Evolutionary conservation across 2,888 invertebrate species (phyloP).

Genomic region (Cataglyphis cursor): DNA sequence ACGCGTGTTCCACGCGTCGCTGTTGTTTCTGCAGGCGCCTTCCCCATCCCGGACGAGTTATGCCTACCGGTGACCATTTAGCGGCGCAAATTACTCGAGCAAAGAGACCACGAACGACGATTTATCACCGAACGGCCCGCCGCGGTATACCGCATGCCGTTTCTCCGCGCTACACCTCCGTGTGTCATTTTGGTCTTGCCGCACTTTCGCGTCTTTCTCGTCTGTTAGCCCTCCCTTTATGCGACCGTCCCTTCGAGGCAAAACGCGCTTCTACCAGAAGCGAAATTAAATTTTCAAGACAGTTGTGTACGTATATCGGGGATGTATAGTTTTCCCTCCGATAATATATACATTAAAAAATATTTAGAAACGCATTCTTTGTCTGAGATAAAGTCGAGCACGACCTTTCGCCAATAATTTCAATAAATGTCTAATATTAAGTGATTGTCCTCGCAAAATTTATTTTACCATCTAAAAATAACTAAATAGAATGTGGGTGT

Average conservation of each 20-base stretch:
- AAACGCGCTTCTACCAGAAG: slow-evolving; percentile 9
- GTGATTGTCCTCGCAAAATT: neutral
- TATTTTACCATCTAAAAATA: neutral
- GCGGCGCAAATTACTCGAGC: slow-evolving; percentile 81
- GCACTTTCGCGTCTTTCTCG: slow-evolving; percentile 37
- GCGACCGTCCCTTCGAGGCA: slow-evolving; percentile 20
- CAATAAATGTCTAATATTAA: neutral
- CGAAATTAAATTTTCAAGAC: slow-evolving; percentile 43
- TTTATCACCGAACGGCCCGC: slow-evolving; percentile 67
- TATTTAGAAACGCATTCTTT: neutral
- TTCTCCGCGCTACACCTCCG: slow-evolving; percentile 39
- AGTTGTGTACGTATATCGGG: neutral
- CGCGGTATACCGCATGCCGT: slow-evolving; percentile 50
- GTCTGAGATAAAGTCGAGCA: neutral
- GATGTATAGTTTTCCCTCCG: neutral
- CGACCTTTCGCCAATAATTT: neutral
- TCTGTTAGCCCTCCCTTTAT: slow-evolving; percentile 36
- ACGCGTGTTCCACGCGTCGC: slow-evolving; percentile 72
- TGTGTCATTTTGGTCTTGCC: slow-evolving; percentile 55
- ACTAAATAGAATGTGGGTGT: neutral
- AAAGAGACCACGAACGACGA: slow-evolving; percentile 71
- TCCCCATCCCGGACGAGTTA: slow-evolving; percentile 67
- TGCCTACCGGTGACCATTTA: slow-evolving; percentile 77
- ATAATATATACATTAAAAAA: neutral
- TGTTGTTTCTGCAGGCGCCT: slow-evolving; percentile 68